Percentiles rank a stretch among this genome's conserved stretches.
phyloP scores from a whole-genome alignment of 2,888 invertebrate species.

The Sussaba pulchella region DNA sequence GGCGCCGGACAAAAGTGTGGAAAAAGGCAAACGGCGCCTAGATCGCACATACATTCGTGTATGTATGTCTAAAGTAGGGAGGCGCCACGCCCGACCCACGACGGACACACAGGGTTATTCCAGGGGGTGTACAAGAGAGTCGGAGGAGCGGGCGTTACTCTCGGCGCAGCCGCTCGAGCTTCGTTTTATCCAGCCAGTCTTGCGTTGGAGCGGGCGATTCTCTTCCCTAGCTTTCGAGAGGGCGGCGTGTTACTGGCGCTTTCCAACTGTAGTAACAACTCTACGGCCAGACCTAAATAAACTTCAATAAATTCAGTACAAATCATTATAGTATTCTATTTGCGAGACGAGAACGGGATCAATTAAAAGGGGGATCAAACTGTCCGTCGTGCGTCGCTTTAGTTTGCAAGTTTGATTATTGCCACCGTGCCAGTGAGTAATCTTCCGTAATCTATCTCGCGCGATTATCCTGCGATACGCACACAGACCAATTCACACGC shows the following conservation, averaged over 20 bases:
- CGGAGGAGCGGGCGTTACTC: slow-evolving; percentile 71
- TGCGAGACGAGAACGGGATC: neutral
- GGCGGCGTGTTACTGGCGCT: slow-evolving; percentile 74
- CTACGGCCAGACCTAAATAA: slow-evolving; percentile 34
- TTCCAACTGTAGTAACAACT: slow-evolving; percentile 56
- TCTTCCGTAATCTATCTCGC: neutral
- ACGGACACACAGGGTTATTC: slow-evolving; percentile 60
- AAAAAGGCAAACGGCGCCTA: slow-evolving; percentile 59
- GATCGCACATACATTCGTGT: slow-evolving; percentile 23
- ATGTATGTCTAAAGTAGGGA: slow-evolving; percentile 63
- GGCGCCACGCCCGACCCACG: slow-evolving; percentile 82
- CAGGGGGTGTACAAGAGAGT: slow-evolving; percentile 65
- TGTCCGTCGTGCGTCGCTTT: slow-evolving; percentile 30
- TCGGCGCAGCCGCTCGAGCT: slow-evolving; percentile 82
- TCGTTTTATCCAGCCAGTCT: slow-evolving; percentile 83
- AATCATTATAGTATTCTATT: neutral
- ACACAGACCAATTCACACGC: too few relatives aligned
- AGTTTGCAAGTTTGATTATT: slow-evolving; percentile 19
- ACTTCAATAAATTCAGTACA: slow-evolving; percentile 12
- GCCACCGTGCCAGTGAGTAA: slow-evolving; percentile 25
- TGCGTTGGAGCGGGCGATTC: slow-evolving; percentile 81
- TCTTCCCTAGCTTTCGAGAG: slow-evolving; percentile 75
- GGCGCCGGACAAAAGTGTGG: slow-evolving; percentile 32
- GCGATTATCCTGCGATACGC: neutral
- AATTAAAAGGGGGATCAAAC: neutral